Conservation (phyloP, 2,113 vertebrate species). For the Colossoma macropomum region DNA sequence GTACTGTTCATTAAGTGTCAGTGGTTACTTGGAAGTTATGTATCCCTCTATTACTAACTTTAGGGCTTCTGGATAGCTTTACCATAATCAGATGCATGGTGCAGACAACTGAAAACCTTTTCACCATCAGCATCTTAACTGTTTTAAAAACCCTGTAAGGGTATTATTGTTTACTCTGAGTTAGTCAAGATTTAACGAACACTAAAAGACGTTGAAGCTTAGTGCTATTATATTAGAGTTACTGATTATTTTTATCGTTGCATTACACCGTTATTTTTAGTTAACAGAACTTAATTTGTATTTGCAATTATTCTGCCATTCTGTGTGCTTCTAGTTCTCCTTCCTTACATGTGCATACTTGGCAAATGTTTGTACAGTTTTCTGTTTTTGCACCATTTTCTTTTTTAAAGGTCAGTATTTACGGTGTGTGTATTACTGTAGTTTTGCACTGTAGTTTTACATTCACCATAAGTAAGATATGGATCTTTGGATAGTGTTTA, state of each 20-base stretch:
- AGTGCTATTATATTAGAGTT: background rate
- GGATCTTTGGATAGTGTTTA: slow-evolving; percentile 20
- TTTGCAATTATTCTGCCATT: background rate
- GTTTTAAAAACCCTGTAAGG: background rate
- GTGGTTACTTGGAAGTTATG: background rate
- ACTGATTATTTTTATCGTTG: background rate
- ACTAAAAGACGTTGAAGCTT: background rate
- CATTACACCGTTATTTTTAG: no score
- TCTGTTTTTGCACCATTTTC: slow-evolving; percentile 7
- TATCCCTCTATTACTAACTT: background rate
- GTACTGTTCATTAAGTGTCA: background rate
- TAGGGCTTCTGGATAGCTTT: background rate
- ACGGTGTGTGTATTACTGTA: background rate
- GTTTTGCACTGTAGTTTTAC: slow-evolving; percentile 6
- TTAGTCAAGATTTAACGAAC: background rate
- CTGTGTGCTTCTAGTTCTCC: background rate
- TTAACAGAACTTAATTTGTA: background rate
- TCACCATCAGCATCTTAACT: background rate
- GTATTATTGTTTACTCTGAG: slow-evolving; percentile 18
- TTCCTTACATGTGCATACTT: background rate
- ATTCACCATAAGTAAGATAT: background rate
- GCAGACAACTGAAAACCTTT: background rate
- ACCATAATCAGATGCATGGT: background rate
- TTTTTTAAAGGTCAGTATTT: slow-evolving; percentile 12
- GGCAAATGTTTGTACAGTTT: background rate